These are phyloP conservation scores for Plagiodera versicolora DNA, from an alignment of 2,888 invertebrate genomes.

Conservation along the genomic window DNA sequence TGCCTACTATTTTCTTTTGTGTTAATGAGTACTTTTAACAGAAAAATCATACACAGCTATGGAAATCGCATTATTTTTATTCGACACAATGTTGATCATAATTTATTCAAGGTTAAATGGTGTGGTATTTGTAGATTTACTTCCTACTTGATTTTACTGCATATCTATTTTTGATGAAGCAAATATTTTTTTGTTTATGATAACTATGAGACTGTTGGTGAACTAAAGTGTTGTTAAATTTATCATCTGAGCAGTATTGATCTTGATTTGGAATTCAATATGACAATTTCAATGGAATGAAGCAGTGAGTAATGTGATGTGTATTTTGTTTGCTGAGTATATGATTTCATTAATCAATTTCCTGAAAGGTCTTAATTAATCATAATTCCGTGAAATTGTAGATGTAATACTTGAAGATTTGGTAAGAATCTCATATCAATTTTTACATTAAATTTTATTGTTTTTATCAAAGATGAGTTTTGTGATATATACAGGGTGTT, in stretches of 20 bases:
- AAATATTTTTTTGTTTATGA: neutral
- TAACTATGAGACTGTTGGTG: neutral
- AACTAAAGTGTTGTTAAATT: too few relatives aligned
- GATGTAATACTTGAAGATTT: too few relatives aligned
- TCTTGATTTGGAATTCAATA: neutral
- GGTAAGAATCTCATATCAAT: too few relatives aligned
- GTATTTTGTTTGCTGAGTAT: too few relatives aligned
- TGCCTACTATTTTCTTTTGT: neutral
- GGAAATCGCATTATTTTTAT: neutral
- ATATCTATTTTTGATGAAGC: neutral
- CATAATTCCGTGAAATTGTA: too few relatives aligned
- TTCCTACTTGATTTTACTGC: slow-evolving; percentile 1
- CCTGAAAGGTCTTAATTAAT: too few relatives aligned
- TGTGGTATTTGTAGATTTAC: slow-evolving; percentile 3
- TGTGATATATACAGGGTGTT: too few relatives aligned
- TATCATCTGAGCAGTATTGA: too few relatives aligned
- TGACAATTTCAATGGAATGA: neutral
- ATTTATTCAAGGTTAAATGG: slow-evolving; percentile 11
- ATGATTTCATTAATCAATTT: too few relatives aligned
- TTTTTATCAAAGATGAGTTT: too few relatives aligned
- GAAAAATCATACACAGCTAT: neutral
- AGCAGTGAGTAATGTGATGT: too few relatives aligned
- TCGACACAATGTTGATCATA: neutral
- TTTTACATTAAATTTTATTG: too few relatives aligned
- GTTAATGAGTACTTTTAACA: neutral